Evolutionary conservation across 2,797 vertebrate genomes (phyloP), one percentile per base, ranked within the genome.

Genomic region (Protosalanx chinensis): DNA sequence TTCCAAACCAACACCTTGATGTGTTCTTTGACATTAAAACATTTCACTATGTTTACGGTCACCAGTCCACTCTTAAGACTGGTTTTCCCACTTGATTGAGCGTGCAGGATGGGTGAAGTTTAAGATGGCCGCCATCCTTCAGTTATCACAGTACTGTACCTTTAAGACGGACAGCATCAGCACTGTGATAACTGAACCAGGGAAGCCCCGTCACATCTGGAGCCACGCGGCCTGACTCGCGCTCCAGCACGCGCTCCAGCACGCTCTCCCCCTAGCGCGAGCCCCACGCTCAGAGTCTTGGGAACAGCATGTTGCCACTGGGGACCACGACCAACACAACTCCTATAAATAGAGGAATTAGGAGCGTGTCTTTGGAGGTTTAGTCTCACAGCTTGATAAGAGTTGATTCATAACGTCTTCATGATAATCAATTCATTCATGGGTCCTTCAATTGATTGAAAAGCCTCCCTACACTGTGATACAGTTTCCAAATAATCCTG

Each of bases 101-200:
- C 75, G 35, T 18, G 35, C n/a, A 76, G 77, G 75, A 68, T 64
- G 32, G 7, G 8, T 68, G 51, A 49, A 35, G 56, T n/a, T 95
- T 92, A 94, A 98, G 96, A 94, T 96, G 97, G 96, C 97, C 93
- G 93, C 97, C 97, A 98, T 98, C 96, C 96, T 99, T 99, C 97
- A 99, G 97, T 99, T 99, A 99, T 99, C 97, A 98, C 97, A 99
- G 97, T 99, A 99, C 97, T 99, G 97, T 99, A 98, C 97, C 96
- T 99, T 98, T 94, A 95, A 94, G 95, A 94, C 88, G 93, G 94
- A 98, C 97, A 98, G 97, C 96, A 99, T 96, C 97, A 99, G 97
- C 96, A 98, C 97, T 95, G 94, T 98, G 96, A 99, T 98, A 99
- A 99, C 97, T 98, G 97, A 98, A 96, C 96, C 95, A 98, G 97